Conservation (phyloP, 2,113 vertebrate species). For the Melanotaenia duboulayi region DNA sequence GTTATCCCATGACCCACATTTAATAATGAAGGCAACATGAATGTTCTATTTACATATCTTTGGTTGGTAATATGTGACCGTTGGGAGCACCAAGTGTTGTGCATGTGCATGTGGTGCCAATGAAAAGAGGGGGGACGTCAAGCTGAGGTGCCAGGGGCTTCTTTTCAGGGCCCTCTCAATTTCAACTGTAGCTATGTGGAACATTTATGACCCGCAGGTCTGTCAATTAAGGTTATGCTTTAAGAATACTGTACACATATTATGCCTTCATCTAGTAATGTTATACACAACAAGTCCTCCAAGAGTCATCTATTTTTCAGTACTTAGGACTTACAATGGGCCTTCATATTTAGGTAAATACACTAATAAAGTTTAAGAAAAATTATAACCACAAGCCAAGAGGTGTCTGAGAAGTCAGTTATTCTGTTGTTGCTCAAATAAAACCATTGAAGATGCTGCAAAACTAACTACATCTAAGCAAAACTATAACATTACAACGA, state of each 20-base stretch:
- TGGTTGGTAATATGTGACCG: constrained; percentile 73
- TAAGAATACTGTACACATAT: constrained; percentile 27
- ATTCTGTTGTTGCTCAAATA: too few species aligned
- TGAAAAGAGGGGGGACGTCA: constrained; percentile 53
- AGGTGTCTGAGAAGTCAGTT: too few species aligned
- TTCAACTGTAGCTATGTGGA: constrained; percentile 40
- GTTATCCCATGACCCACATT: constrained; percentile 78
- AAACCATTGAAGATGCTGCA: too few species aligned
- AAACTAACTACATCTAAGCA: too few species aligned
- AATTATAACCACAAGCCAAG: too few species aligned
- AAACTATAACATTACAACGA: too few species aligned
- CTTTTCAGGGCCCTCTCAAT: constrained; percentile 48
- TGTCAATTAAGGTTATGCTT: constrained; percentile 52
- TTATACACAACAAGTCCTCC: constrained; percentile 1
- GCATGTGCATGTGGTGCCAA: constrained; percentile 55
- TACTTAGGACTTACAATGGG: too few species aligned
- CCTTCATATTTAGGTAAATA: too few species aligned
- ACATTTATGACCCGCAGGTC: constrained; percentile 51
- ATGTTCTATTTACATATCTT: constrained; percentile 81
- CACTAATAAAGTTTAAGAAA: too few species aligned
- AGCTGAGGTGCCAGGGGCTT: constrained; percentile 46
- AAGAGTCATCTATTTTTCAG: neutral
- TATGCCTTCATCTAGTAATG: constrained; percentile 1
- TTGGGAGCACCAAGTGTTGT: constrained; percentile 67
- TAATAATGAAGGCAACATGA: constrained; percentile 78